Evolutionary conservation across 1,140 invertebrate species (phyloP).

Genomic region (Popillia japonica): DNA sequence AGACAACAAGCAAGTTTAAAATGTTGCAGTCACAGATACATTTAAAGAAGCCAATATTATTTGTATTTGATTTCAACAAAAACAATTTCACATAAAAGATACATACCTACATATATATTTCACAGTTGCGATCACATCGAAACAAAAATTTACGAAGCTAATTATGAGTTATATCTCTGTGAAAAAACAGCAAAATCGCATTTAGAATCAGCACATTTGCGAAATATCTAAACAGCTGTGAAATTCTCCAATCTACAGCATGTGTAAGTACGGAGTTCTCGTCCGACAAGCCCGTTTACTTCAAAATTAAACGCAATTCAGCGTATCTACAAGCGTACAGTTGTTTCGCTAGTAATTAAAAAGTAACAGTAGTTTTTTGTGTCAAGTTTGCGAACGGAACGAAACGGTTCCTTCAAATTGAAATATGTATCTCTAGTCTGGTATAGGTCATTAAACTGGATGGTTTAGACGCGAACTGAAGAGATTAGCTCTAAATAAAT

Average conservation of each 20-base stretch:
- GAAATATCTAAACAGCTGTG: neutral
- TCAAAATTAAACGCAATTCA: slow-evolving; percentile 1
- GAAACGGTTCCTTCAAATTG: slow-evolving; percentile 17
- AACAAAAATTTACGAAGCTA: too few species aligned
- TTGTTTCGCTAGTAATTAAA: slow-evolving; percentile 7
- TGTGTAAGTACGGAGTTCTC: neutral
- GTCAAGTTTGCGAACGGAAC: slow-evolving; percentile 17
- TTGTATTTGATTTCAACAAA: too few species aligned
- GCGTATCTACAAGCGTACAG: slow-evolving; percentile 2
- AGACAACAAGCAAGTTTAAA: too few species aligned
- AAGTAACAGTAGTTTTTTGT: slow-evolving; percentile 17
- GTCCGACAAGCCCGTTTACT: neutral
- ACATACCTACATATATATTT: too few species aligned
- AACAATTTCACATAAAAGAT: too few species aligned
- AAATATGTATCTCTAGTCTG: neutral
- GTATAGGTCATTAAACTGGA: slow-evolving; percentile 11
- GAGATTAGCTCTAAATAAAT: neutral
- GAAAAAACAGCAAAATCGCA: neutral
- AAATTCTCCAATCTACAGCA: neutral
- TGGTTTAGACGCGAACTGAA: slow-evolving; percentile 5
- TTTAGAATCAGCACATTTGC: neutral
- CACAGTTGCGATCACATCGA: too few species aligned
- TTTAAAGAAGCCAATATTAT: too few species aligned
- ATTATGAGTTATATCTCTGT: neutral
- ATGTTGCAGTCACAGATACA: too few species aligned